Conservation (phyloP, 1,140 invertebrate genomes). For the Lepidurus apus region DNA sequence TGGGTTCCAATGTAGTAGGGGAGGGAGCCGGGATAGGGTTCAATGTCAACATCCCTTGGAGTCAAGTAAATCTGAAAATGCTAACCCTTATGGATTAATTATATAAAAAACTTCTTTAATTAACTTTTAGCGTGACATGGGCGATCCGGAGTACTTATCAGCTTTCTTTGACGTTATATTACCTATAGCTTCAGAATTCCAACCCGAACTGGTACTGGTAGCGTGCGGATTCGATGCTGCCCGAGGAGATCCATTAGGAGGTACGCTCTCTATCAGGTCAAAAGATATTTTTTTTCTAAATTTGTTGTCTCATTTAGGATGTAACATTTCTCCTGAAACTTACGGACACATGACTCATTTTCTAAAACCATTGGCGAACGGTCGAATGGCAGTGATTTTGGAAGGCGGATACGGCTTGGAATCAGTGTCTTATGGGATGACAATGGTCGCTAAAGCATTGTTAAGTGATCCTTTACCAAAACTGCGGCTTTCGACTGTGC, state of each 20-base stretch:
- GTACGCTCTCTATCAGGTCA: slow-evolving; percentile 42
- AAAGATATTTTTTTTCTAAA: neutral
- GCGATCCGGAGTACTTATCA: slow-evolving; percentile 79
- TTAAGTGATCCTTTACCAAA: slow-evolving; percentile 72
- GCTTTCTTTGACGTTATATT: slow-evolving; percentile 84
- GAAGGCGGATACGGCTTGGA: slow-evolving; percentile 93
- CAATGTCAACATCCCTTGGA: slow-evolving; percentile 90
- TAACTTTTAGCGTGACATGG: slow-evolving; percentile 58
- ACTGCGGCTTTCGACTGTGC: neutral
- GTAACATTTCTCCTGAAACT: slow-evolving; percentile 76
- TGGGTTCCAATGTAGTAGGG: slow-evolving; percentile 65
- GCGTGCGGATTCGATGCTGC: slow-evolving; percentile 94
- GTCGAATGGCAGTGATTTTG: slow-evolving; percentile 71
- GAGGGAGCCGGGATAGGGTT: slow-evolving; percentile 64
- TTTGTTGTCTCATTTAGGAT: slow-evolving; percentile 49
- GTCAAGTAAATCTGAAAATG: slow-evolving; percentile 41
- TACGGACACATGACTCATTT: slow-evolving; percentile 86
- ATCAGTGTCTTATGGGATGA: slow-evolving; percentile 76
- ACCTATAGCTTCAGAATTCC: slow-evolving; percentile 84
- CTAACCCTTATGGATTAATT: neutral
- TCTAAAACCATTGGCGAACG: slow-evolving; percentile 72
- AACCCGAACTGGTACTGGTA: slow-evolving; percentile 82
- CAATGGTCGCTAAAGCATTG: slow-evolving; percentile 76
- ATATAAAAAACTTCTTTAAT: neutral
- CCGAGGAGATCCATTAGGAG: slow-evolving; percentile 78